Base-by-base conservation (phyloP, 2,797 vertebrate genomes). In the Lepilemur ruficaudatus region DNA sequence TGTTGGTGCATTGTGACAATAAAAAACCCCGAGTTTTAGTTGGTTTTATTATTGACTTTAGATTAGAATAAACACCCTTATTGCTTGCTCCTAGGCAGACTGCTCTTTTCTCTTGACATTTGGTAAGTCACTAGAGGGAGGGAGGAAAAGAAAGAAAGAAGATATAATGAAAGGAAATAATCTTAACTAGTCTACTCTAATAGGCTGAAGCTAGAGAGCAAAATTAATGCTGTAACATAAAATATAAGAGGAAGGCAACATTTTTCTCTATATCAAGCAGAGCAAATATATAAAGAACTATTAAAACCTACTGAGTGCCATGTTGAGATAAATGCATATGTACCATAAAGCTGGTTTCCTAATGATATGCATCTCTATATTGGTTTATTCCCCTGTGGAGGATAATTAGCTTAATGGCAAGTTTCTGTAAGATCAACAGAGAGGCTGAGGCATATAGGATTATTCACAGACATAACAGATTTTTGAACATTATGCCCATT, bases 41-140 rank as follows among this genome's bases (percentile, higher is more conserved):
- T 97, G 55, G 17, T 70, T 76, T 86, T 85, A 63, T 46, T 61
- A 55, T 41, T 73, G 50, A 87, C 52, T 95, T 81, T 82, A 75
- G 14, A 70, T 61, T 30, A 79, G 0, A 48, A 50, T 35, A 32
- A 11, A 70, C 0, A 70, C 6, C 13, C 17, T 75, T 65, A 32
- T 43, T 79, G 10, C 48, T 32, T 78, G 6, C 3, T 18, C 46
- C 4, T 23, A 32, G 4, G 38, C 30, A 41, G 23, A 48, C 7
- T 48, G 12, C 8, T 28, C 3, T 72, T 38, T 82, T 91, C 9
- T 89, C 48, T 86, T 70, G 5, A 35, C 13, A 2, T 70, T 59
- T 75, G 43, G 12, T 75, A 90, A 67, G 13, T 5, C 12, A 14
- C 8, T n/a, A 9, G 35, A 89, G 23, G 32, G 20, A 91, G 7